These are phyloP conservation scores for Ceramica pisi DNA, from an alignment of 2,888 invertebrate species.

Conservation along the genomic window DNA sequence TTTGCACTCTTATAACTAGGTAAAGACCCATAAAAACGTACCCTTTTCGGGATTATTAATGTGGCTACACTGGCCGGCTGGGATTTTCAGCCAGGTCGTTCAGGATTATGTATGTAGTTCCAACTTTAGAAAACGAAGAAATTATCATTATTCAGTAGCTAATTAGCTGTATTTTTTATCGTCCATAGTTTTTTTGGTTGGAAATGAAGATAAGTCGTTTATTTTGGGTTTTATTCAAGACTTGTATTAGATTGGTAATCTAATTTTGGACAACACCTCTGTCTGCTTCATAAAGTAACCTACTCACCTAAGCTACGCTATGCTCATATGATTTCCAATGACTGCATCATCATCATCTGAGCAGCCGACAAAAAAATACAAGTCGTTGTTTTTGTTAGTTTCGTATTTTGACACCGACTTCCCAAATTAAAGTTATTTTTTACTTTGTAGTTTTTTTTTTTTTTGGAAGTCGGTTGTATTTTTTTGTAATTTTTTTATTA, in stretches of 20 bases:
- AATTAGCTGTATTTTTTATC: background rate
- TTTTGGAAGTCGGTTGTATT: too few species aligned
- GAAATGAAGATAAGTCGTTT: background rate
- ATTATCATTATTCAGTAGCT: background rate
- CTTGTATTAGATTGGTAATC: background rate
- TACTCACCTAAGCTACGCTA: background rate
- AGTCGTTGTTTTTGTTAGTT: too few species aligned
- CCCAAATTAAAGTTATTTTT: too few species aligned
- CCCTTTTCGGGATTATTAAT: slow-evolving; percentile 48
- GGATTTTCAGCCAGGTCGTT: background rate
- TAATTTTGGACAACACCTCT: background rate
- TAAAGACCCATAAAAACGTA: slow-evolving; percentile 46
- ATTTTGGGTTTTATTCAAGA: too few species aligned
- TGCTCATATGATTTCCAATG: background rate
- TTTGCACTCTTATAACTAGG: slow-evolving; percentile 57
- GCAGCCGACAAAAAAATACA: too few species aligned
- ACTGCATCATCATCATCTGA: background rate
- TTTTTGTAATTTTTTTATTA: too few species aligned
- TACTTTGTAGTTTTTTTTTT: too few species aligned
- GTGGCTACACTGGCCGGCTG: slow-evolving; percentile 10
- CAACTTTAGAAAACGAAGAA: background rate
- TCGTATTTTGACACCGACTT: too few species aligned
- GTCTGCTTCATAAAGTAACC: background rate
- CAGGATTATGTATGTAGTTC: slow-evolving; percentile 6
- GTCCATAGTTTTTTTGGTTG: background rate